These are phyloP conservation scores for Crotophaga sulcirostris DNA, from an alignment of 2,113 vertebrate species.

Conservation along the genomic window DNA sequence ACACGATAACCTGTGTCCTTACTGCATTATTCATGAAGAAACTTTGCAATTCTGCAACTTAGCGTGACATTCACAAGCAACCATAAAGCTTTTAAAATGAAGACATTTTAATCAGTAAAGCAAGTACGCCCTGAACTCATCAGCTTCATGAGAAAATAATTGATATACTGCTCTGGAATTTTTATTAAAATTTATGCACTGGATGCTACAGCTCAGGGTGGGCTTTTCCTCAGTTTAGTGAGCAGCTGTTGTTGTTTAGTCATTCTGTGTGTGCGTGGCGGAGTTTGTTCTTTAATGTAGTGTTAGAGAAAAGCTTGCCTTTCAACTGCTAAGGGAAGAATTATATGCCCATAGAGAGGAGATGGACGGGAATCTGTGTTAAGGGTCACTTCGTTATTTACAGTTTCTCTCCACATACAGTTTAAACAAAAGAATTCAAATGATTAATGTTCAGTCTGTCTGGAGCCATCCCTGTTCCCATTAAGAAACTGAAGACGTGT, in stretches of 20 bases:
- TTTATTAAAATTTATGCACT: not conserved
- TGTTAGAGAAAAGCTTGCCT: not conserved
- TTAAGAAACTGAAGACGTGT: not conserved
- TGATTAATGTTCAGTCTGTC: conserved; percentile 1
- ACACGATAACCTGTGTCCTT: not conserved
- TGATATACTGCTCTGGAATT: not conserved
- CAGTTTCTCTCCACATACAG: not conserved
- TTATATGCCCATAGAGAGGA: conserved; percentile 8
- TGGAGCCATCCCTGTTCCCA: not conserved
- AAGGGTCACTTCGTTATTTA: conserved; percentile 40
- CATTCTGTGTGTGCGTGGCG: rapidly evolving
- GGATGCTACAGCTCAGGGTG: not conserved
- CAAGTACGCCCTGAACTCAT: not conserved
- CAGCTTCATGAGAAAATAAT: not conserved
- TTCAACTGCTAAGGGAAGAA: not conserved
- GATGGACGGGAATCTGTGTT: not conserved
- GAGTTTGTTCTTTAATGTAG: not conserved
- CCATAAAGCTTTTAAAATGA: not conserved
- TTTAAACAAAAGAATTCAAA: conserved; percentile 24
- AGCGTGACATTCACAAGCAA: not conserved
- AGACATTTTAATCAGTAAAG: not conserved
- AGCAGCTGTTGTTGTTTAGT: not conserved
- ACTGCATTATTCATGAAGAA: not conserved
- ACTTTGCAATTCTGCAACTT: not conserved
- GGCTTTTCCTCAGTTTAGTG: not conserved